Evolutionary conservation across 2,113 vertebrate species (phyloP).

Genomic region (Ailuropoda melanoleuca): DNA sequence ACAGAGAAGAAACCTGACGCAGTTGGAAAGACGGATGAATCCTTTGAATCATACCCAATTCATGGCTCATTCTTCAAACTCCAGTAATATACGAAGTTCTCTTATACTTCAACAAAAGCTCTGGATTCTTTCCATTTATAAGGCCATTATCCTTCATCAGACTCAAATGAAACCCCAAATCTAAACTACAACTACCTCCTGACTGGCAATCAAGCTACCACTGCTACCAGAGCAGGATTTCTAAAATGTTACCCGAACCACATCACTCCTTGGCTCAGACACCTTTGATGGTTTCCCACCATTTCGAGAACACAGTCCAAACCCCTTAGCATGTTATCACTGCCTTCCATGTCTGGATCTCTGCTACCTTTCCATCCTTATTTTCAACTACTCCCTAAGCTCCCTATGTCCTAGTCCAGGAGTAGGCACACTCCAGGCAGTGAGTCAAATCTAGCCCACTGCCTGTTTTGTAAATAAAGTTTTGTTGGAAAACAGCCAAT

Average conservation of each 20-base stretch:
- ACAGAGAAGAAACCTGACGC: neutral
- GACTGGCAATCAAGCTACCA: neutral
- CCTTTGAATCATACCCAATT: conserved; percentile 23
- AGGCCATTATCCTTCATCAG: neutral
- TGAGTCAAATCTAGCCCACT: neutral
- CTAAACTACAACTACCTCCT: neutral
- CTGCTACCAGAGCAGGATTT: neutral
- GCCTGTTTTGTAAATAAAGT: conserved; percentile 28
- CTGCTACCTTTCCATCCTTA: neutral
- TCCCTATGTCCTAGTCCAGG: conserved; percentile 15
- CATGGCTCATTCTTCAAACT: conserved; percentile 7
- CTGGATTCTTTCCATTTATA: neutral
- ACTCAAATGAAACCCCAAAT: conserved; percentile 26
- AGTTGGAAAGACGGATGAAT: neutral
- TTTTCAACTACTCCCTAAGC: neutral
- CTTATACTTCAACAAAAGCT: neutral
- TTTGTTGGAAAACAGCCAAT: neutral
- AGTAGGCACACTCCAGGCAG: neutral
- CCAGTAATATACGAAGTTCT: neutral
- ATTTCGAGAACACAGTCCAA: neutral
- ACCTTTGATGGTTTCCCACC: neutral
- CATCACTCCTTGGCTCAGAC: neutral
- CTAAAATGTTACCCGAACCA: neutral
- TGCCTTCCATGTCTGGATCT: neutral
- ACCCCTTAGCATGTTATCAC: neutral